Evolutionary conservation across 2,797 vertebrate genomes (phyloP).

Genomic region (Sciaenops ocellatus): DNA sequence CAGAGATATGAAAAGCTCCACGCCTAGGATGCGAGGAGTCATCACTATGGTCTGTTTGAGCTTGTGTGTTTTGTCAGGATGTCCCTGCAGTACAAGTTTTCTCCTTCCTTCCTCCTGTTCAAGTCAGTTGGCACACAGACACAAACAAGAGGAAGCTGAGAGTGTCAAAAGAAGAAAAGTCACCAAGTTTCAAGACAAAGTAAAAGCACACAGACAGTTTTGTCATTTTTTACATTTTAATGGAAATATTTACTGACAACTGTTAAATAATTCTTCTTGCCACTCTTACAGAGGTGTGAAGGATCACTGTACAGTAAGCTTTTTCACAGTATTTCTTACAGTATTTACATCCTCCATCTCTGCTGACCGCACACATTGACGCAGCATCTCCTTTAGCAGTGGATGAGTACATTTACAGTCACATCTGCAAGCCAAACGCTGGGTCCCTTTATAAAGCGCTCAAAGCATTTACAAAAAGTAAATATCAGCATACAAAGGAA

Average conservation of each 20-base stretch:
- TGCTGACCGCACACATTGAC: conserved; percentile 11
- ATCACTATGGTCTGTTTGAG: not conserved
- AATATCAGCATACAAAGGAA: conserved; percentile 64
- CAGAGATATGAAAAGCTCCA: not conserved
- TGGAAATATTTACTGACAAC: conserved; percentile 80
- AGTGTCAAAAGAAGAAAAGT: conserved; percentile 1
- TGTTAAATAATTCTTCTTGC: conserved; percentile 78
- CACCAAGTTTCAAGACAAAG: not conserved
- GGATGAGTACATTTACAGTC: conserved; percentile 59
- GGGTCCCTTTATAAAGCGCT: conserved; percentile 37
- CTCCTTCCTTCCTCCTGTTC: conserved; percentile 52
- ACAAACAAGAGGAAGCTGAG: conserved; percentile 34
- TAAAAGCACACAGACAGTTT: not conserved
- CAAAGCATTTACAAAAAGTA: conserved; percentile 72
- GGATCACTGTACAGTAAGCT: conserved; percentile 81
- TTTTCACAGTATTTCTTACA: conserved; percentile 85
- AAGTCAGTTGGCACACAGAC: conserved; percentile 36
- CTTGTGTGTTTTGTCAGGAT: conserved; percentile 54
- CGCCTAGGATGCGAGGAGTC: not conserved
- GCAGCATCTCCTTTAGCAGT: conserved; percentile 57
- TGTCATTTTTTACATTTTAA: conserved; percentile 71
- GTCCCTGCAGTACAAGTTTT: conserved; percentile 59
- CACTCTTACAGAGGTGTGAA: conserved; percentile 73
- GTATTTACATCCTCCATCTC: conserved; percentile 82
- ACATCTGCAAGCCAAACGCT: conserved; percentile 40